Evolutionary conservation across 2,888 invertebrate genomes (phyloP).

Genomic region (Euclidia mi): DNA sequence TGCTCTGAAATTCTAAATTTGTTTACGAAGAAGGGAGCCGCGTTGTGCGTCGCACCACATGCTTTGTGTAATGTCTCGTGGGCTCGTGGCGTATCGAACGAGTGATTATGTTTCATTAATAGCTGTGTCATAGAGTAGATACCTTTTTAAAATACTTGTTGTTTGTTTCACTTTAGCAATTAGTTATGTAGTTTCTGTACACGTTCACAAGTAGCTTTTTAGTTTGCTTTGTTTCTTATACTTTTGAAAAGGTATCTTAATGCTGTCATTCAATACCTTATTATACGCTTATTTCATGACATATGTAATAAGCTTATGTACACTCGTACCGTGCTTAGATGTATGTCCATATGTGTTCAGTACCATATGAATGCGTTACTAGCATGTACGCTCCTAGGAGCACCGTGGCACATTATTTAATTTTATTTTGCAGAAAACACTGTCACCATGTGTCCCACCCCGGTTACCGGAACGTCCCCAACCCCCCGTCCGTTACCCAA

Average conservation of each 20-base stretch:
- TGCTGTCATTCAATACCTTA: slow-evolving; percentile 31
- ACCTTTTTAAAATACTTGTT: slow-evolving; percentile 39
- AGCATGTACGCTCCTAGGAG: slow-evolving; percentile 80
- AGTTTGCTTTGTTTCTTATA: slow-evolving; percentile 5
- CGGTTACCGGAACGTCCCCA: slow-evolving; percentile 85
- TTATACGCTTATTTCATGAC: slow-evolving; percentile 36
- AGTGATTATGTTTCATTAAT: slow-evolving; percentile 33
- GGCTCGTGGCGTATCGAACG: slow-evolving; percentile 37
- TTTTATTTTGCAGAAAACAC: slow-evolving; percentile 88
- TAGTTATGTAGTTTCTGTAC: slow-evolving; percentile 16
- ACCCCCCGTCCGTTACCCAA: slow-evolving; percentile 82
- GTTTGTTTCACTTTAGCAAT: slow-evolving; percentile 7
- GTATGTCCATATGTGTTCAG: slow-evolving; percentile 58
- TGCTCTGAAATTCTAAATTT: slow-evolving; percentile 17
- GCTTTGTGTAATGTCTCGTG: slow-evolving; percentile 8
- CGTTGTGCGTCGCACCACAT: background rate
- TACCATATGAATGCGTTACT: slow-evolving; percentile 64
- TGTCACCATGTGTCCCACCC: slow-evolving; percentile 84
- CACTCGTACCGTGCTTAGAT: slow-evolving; percentile 55
- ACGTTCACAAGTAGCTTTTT: slow-evolving; percentile 10
- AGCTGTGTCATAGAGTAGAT: slow-evolving; percentile 30
- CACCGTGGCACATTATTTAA: slow-evolving; percentile 84
- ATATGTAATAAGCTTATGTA: slow-evolving; percentile 34
- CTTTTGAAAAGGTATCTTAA: slow-evolving; percentile 42
- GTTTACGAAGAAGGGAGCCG: slow-evolving; percentile 2